Evolutionary conservation across 2,113 vertebrate species (phyloP).

Genomic region (Caranx ignobilis): DNA sequence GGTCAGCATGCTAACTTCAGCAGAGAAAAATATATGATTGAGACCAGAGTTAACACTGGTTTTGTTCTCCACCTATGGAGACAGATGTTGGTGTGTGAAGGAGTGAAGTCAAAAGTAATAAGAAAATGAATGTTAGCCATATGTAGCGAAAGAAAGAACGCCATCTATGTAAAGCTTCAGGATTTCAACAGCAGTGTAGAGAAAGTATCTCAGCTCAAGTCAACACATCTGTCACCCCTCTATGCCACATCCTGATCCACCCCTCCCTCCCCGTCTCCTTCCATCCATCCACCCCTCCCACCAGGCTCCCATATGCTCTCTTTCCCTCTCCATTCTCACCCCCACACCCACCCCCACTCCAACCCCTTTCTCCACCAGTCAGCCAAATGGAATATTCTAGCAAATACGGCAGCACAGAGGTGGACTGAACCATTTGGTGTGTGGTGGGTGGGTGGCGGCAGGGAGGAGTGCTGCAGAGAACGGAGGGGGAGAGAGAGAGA

Average conservation of each 20-base stretch:
- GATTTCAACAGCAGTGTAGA: constrained; percentile 23
- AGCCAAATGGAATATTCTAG: constrained; percentile 44
- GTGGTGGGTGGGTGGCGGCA: constrained; percentile 39
- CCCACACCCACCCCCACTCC: constrained; percentile 5
- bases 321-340: constrained; percentile 13
- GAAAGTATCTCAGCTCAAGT: constrained; percentile 49
- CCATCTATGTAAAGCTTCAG: constrained; percentile 17
- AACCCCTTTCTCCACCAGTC: constrained; percentile 5
- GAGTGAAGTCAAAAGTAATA: too few relatives aligned
- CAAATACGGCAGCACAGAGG: constrained; percentile 1
- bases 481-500: background rate
- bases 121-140: too few relatives aligned
- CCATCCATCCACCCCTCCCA: constrained; percentile 32
- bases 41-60: too few relatives aligned
- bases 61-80: too few relatives aligned
- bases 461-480: constrained; percentile 69
- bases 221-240: constrained; percentile 71
- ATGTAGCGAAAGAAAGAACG: background rate
- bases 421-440: constrained; percentile 59
- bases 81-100: too few relatives aligned
- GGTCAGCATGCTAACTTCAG: too few relatives aligned
- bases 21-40: too few relatives aligned
- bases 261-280: constrained; percentile 1
- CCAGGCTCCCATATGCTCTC: constrained; percentile 60
- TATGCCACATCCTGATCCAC: constrained; percentile 40